Percentiles rank a stretch among this genome's conserved stretches.
phyloP scores from a whole-genome alignment of 1,140 invertebrate genomes.

The Berghia stephanieae region DNA sequence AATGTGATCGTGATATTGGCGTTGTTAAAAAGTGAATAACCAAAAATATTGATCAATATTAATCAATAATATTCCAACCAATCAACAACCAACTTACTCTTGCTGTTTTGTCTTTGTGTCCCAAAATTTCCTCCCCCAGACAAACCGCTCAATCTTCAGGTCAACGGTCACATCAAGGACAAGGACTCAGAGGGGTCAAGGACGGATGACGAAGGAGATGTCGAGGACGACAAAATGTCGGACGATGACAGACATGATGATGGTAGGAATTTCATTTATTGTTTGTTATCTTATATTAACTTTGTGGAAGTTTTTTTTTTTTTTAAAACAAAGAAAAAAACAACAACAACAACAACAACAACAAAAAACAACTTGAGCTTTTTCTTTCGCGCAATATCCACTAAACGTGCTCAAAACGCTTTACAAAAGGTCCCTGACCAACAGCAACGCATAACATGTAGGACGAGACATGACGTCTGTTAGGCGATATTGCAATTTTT shows the following conservation, averaged over 20 bases:
- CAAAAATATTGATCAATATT: no score
- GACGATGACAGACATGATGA: slow-evolving; percentile 20
- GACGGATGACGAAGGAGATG: slow-evolving; percentile 13
- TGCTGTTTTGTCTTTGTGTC: no score
- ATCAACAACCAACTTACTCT: no score
- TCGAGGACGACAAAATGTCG: slow-evolving; percentile 22
- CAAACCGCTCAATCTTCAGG: slow-evolving; percentile 27
- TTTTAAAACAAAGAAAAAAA: background rate
- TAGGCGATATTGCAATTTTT: no score
- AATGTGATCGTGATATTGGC: background rate
- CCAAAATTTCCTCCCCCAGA: no score
- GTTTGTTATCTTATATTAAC: background rate
- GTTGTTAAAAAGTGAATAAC: no score
- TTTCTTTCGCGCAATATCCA: background rate
- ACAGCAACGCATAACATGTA: background rate
- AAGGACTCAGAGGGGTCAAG: slow-evolving; percentile 16
- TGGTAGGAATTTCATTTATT: background rate
- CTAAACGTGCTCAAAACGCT: no score
- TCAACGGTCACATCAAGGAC: slow-evolving; percentile 21
- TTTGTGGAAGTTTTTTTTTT: background rate
- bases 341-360: background rate
- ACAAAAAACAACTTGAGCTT: background rate
- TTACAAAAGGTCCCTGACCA: background rate
- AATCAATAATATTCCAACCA: no score
- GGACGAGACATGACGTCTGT: background rate